Conservation (phyloP, 2,888 invertebrate species). For the Catocala fraxini region DNA sequence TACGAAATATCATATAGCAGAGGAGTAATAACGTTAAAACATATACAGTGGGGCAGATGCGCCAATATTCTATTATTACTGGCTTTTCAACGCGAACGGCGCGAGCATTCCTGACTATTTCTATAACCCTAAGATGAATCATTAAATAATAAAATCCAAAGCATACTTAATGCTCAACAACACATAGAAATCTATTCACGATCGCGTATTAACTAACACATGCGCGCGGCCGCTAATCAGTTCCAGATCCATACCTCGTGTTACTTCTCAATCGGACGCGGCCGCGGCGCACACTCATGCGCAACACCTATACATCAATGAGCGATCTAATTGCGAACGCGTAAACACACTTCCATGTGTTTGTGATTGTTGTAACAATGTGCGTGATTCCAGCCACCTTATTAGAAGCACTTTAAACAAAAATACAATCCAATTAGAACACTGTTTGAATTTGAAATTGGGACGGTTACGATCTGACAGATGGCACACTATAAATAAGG, state of each 20-base stretch:
- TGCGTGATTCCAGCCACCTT: slow-evolving; percentile 78
- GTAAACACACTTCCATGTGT: slow-evolving; percentile 82
- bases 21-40: slow-evolving; percentile 84
- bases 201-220: slow-evolving; percentile 78
- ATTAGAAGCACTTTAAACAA: slow-evolving; percentile 83
- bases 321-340: slow-evolving; percentile 82
- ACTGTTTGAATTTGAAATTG: slow-evolving; percentile 82
- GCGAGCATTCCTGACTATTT: slow-evolving; percentile 86
- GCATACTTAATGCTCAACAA: slow-evolving; percentile 86
- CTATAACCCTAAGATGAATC: slow-evolving; percentile 87
- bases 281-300: slow-evolving; percentile 61
- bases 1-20: slow-evolving; percentile 78
- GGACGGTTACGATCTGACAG: slow-evolving; percentile 83
- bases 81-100: slow-evolving; percentile 83
- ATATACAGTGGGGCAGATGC: slow-evolving; percentile 84
- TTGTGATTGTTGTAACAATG: slow-evolving; percentile 81
- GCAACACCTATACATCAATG: slow-evolving; percentile 80
- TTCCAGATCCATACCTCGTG: slow-evolving; percentile 78
- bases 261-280: slow-evolving; percentile 76
- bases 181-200: slow-evolving; percentile 79
- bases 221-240: slow-evolving; percentile 81
- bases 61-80: slow-evolving; percentile 87
- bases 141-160: slow-evolving; percentile 88
- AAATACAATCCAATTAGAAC: slow-evolving; percentile 86
- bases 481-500: slow-evolving; percentile 84